These are phyloP conservation scores for Lepus oiostolus DNA, from an alignment of 2,797 vertebrate genomes.

Conservation along the genomic window DNA sequence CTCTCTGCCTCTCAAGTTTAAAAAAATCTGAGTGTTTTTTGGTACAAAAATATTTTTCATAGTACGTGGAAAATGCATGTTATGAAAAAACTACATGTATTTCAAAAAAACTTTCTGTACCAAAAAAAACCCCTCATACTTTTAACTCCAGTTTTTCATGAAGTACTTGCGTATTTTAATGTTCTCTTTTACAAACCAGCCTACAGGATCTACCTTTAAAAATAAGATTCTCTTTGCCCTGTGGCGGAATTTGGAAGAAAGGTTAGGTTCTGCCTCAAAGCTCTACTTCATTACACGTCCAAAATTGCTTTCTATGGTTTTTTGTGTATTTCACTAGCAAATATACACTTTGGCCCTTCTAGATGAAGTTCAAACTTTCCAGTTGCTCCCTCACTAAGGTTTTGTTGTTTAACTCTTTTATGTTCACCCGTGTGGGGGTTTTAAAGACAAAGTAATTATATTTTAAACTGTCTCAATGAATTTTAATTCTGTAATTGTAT, in stretches of 20 bases:
- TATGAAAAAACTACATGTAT: too few relatives aligned
- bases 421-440: not conserved
- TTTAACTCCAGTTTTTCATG: too few relatives aligned
- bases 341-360: not conserved
- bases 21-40: too few relatives aligned
- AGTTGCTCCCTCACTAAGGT: not conserved
- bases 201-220: not conserved
- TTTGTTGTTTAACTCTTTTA: constrained; percentile 1
- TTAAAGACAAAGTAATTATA: constrained; percentile 25
- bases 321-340: not conserved
- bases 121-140: too few relatives aligned
- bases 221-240: constrained; percentile 29
- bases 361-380: not conserved
- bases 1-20: too few relatives aligned
- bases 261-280: not conserved
- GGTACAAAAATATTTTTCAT: too few relatives aligned
- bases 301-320: not conserved
- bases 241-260: constrained; percentile 29
- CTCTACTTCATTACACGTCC: not conserved
- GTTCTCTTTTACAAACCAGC: constrained; percentile 5
- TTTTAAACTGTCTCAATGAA: constrained; percentile 35
- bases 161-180: not conserved
- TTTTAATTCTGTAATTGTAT: constrained; percentile 9
- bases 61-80: too few relatives aligned
- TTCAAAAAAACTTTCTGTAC: too few relatives aligned